phyloP scores from a whole-genome alignment of 2,888 invertebrate species.

The Eueremaeus valkanovi region DNA sequence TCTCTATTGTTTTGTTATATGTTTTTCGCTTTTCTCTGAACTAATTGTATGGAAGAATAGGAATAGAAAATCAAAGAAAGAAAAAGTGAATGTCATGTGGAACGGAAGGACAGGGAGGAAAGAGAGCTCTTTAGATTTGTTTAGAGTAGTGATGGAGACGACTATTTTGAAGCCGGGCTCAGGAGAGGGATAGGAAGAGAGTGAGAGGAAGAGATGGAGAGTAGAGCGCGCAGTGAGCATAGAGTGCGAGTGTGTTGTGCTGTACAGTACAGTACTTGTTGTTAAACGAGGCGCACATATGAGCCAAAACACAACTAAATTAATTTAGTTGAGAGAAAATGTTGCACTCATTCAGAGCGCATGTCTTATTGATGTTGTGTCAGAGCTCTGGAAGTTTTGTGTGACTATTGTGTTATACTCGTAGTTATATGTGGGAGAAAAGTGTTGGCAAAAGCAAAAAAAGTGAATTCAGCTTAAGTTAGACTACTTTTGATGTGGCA shows the following conservation, averaged over 20 bases:
- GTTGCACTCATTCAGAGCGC: not conserved
- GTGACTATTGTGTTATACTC: not conserved
- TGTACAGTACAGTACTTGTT: not conserved
- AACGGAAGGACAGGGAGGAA: not conserved
- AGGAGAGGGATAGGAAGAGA: not conserved
- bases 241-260: not conserved
- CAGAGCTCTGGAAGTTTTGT: not conserved
- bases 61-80: not conserved
- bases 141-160: not conserved
- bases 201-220: not conserved
- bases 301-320: conserved; percentile 29
- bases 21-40: not conserved
- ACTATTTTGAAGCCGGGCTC: not conserved
- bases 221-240: not conserved
- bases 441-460: not conserved
- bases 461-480: conserved; percentile 1
- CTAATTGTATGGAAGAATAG: conserved; percentile 9
- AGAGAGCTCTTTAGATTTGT: too few relatives aligned
- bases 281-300: conserved; percentile 26
- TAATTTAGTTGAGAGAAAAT: conserved; percentile 21
- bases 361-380: conserved; percentile 20
- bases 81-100: not conserved
- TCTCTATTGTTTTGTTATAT: not conserved
- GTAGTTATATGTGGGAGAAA: not conserved
- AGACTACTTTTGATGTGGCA: conserved; percentile 13